Conservation (phyloP, 2,888 invertebrate species). For the Barypeithes pellucidus region DNA sequence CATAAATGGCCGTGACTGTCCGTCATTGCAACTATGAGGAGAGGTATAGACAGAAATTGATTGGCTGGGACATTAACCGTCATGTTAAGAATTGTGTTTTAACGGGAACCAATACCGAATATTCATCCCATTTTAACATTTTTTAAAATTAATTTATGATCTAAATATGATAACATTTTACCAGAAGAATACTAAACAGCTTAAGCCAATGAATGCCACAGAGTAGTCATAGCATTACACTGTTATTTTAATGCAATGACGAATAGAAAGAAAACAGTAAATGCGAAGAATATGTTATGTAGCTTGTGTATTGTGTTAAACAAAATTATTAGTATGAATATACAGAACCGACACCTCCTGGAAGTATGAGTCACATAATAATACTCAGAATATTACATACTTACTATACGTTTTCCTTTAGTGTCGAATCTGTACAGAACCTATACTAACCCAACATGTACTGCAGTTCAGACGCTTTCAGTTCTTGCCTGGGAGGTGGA, state of each 20-base stretch:
- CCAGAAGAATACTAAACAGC: too few species aligned
- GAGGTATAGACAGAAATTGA: too few species aligned
- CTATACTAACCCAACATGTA: slow-evolving; percentile 77
- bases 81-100: too few species aligned
- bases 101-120: too few species aligned
- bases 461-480: slow-evolving; percentile 81
- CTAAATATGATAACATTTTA: too few species aligned
- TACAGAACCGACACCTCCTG: slow-evolving; percentile 48
- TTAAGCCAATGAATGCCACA: too few species aligned
- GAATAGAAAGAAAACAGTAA: background rate
- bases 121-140: too few species aligned
- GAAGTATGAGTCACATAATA: background rate
- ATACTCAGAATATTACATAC: slow-evolving; percentile 19
- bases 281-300: background rate
- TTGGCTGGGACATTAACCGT: too few species aligned
- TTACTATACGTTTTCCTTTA: slow-evolving; percentile 29
- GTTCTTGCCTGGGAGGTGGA: slow-evolving; percentile 73
- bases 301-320: background rate
- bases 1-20: too few species aligned
- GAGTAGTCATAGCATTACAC: too few species aligned
- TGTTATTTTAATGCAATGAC: background rate
- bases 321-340: slow-evolving; percentile 10
- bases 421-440: slow-evolving; percentile 48
- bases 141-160: too few species aligned
- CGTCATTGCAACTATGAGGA: too few species aligned